These are phyloP conservation scores for Syngnathus floridae DNA, from an alignment of 2,113 vertebrate genomes.

Conservation along the genomic window DNA sequence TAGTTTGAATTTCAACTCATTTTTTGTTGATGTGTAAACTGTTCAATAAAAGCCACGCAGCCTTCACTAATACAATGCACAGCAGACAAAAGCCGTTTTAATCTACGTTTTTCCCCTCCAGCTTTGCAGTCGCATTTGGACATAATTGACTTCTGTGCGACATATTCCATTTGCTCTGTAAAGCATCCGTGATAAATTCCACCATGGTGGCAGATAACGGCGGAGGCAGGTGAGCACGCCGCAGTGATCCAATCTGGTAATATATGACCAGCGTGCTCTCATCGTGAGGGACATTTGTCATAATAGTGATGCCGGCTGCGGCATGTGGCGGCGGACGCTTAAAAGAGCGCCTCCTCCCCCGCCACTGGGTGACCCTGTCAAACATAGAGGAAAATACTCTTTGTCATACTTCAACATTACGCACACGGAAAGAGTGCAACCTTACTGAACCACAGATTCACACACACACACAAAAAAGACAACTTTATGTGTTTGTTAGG, in stretches of 20 bases:
- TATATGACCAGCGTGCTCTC: conserved; percentile 2
- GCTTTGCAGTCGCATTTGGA: not conserved
- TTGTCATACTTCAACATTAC: conserved; percentile 2
- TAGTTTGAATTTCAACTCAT: not conserved
- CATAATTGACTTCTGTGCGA: not conserved
- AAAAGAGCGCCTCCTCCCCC: not conserved
- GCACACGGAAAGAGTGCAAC: not conserved
- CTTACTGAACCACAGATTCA: not conserved
- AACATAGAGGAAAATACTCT: conserved; percentile 3
- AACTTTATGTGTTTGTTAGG: not conserved
- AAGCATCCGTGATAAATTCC: not conserved
- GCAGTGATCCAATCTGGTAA: conserved; percentile 7
- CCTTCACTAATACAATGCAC: not conserved
- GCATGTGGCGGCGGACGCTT: not conserved
- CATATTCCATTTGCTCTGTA: conserved; percentile 1
- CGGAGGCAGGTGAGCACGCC: conserved; percentile 1
- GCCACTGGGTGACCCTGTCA: conserved; percentile 5
- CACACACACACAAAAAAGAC: not conserved
- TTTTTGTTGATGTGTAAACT: not conserved
- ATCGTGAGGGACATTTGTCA: conserved; percentile 7
- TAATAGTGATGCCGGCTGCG: conserved; percentile 1
- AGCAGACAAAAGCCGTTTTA: not conserved
- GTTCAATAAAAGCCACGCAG: not conserved
- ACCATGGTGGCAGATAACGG: not conserved
- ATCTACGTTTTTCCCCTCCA: not conserved